Percentiles rank a stretch among this genome's conserved stretches.
Evolutionary conservation across 2,888 invertebrate species (phyloP).

Genomic region (Caenorhabditis afra): DNA sequence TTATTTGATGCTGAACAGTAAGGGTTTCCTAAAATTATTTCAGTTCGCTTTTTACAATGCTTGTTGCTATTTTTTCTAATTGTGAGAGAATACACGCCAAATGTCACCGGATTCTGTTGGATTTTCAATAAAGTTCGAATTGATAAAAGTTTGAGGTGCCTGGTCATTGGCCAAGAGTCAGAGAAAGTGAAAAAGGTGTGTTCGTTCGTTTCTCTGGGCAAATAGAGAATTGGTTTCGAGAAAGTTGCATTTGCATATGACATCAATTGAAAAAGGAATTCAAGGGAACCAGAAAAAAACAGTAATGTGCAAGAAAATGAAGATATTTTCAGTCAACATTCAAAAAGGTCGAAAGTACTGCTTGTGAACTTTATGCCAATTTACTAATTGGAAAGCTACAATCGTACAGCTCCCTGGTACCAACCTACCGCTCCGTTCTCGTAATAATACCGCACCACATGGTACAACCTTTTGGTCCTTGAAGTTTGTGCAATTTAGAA

Average conservation of each 20-base stretch:
- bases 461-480: too few species aligned
- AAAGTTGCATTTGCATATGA: constrained; percentile 18
- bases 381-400: neutral
- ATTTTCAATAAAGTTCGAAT: constrained; percentile 26
- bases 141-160: too few species aligned
- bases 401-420: too few species aligned
- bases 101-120: too few species aligned
- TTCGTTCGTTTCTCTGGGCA: constrained; percentile 5
- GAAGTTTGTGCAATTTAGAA: too few species aligned
- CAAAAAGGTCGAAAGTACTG: neutral
- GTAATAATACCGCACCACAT: too few species aligned
- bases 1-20: too few species aligned
- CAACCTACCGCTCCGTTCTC: too few species aligned
- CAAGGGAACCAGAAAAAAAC: constrained; percentile 10
- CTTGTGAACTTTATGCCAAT: neutral
- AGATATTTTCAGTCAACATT: neutral
- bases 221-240: constrained; percentile 18
- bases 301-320: too few species aligned
- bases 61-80: constrained; percentile 1
- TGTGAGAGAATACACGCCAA: too few species aligned
- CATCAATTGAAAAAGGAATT: neutral
- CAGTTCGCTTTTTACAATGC: constrained; percentile 21
- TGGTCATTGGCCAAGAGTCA: too few species aligned
- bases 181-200: constrained; percentile 19
- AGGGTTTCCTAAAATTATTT: constrained; percentile 14